Conservation (phyloP, 2,113 vertebrate genomes). For the Zosterops lateralis region DNA sequence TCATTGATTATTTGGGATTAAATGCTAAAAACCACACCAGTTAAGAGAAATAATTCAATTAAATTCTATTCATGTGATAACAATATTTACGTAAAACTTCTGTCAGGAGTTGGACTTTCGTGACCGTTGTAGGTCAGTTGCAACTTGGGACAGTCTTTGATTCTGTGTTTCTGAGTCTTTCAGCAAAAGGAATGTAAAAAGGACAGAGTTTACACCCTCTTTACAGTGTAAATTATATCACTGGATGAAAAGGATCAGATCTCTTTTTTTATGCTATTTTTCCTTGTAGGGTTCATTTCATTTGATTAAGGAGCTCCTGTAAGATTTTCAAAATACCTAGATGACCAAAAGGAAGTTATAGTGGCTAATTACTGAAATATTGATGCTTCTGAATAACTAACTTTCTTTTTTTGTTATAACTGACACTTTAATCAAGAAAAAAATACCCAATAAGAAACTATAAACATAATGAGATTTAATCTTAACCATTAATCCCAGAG, state of each 20-base stretch:
- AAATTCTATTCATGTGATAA: background rate
- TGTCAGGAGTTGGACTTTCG: background rate
- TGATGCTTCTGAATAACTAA: background rate
- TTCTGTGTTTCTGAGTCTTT: background rate
- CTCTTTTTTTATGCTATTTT: background rate
- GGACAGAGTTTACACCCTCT: background rate
- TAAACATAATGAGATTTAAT: background rate
- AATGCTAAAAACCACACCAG: background rate
- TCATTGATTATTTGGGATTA: background rate
- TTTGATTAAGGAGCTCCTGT: background rate
- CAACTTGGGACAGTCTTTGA: background rate
- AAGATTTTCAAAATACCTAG: background rate
- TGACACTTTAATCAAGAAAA: background rate
- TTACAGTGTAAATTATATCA: background rate
- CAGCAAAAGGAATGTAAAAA: background rate
- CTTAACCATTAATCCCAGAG: background rate
- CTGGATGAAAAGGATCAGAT: background rate
- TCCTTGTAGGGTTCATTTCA: background rate
- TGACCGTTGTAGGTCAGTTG: background rate
- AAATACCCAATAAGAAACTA: background rate
- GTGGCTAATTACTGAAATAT: background rate
- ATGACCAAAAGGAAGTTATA: background rate
- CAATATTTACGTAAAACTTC: background rate
- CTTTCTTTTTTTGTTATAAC: background rate
- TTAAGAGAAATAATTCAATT: background rate